Evolutionary conservation across 2,113 vertebrate genomes (phyloP), one percentile per base, ranked within the genome.

Genomic region (Alethe diademata): DNA sequence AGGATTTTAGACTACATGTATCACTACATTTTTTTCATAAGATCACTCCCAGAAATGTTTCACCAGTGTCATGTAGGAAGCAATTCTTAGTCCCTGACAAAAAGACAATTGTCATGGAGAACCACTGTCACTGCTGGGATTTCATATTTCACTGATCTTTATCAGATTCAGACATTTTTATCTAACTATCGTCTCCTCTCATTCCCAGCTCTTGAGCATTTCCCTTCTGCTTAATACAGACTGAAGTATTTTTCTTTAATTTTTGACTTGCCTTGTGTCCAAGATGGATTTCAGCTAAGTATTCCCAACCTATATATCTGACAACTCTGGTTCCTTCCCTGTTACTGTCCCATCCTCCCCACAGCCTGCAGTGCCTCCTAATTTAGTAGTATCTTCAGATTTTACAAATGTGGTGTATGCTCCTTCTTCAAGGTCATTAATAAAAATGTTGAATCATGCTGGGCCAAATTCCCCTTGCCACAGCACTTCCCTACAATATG

Each of bases 311-410:
- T 23, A n/a, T 18, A 20, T 9, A 35, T 43, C 38, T 87, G 66
- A 93, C 25, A 65, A 6, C 14, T 22, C 11, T 7, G 51, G 5
- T 17, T 73, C 71, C 13, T 67, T 70, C 64, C 75, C 54, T 83
- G 8, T 53, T 86, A 25, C 8, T 80, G 71, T 25, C 7, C 25
- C n/a, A 70, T 66, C 35, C 35, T 73, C 36, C 56, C n/a, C 12
- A 8, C 11, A 79, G 42, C 36, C 64, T 5, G 1, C 14, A 88
- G 38, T 20, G 33, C 56, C 62, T 94, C 67, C 71, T 88, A 95
- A 90, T 88, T 90, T 92, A 96, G 73, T 75, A 84, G 29, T 73
- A 70, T 25, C 67, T 88, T 81, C 54, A 58, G 33, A 43, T 90
- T 74, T 93, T 86, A 76, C 29, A 80, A 86, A 90, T 79, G 24